These are phyloP conservation scores for Scolanthus callimorphus DNA, from an alignment of 92 coral and sea anemone species.

Conservation along the genomic window DNA sequence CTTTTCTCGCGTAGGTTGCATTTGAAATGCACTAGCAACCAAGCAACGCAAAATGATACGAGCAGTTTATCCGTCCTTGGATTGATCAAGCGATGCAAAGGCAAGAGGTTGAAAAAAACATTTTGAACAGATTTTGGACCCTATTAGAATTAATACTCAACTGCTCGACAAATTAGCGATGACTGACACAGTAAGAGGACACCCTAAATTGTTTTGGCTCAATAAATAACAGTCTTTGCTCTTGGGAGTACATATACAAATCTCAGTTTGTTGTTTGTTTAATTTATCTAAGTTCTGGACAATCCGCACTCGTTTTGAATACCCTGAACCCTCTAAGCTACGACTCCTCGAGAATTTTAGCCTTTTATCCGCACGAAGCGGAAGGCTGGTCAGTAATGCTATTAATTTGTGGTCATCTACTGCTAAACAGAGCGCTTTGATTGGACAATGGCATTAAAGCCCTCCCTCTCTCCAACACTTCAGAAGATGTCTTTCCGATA, in stretches of 20 bases:
- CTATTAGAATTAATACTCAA: too few relatives aligned
- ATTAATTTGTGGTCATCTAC: slow-evolving; percentile 33
- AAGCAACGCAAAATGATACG: too few relatives aligned
- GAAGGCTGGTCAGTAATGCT: slow-evolving; percentile 25
- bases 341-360: too few relatives aligned
- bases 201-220: neutral
- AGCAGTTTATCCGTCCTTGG: too few relatives aligned
- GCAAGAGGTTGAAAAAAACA: too few relatives aligned
- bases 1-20: too few relatives aligned
- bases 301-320: neutral
- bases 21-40: too few relatives aligned
- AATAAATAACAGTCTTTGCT: neutral
- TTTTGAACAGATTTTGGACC: too few relatives aligned
- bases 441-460: slow-evolving; percentile 35
- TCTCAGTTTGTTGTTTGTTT: neutral
- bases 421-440: slow-evolving; percentile 23
- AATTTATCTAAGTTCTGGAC: too few relatives aligned
- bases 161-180: neutral
- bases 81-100: too few relatives aligned
- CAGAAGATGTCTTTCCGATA: slow-evolving; percentile 32
- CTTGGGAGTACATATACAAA: neutral
- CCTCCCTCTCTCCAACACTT: slow-evolving; percentile 42
- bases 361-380: too few relatives aligned
- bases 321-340: too few relatives aligned
- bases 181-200: neutral